phyloP scores from a whole-genome alignment of 2,113 vertebrate genomes.

The Hoplias malabaricus region DNA sequence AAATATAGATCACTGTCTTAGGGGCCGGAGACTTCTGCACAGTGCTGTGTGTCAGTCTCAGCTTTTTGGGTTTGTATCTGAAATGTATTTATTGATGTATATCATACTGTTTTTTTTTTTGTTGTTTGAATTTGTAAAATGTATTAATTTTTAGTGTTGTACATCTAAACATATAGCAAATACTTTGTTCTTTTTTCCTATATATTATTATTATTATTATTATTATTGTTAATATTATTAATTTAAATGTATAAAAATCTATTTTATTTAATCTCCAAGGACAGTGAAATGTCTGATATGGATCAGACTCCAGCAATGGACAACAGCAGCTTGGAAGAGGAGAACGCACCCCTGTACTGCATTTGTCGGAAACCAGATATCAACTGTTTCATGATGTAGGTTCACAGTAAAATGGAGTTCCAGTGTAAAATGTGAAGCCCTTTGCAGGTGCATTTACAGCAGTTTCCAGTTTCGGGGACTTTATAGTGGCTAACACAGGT shows the following conservation, averaged over 20 bases:
- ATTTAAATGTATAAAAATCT: too few species aligned
- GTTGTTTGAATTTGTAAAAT: too few species aligned
- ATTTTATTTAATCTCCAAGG: slow-evolving; percentile 58
- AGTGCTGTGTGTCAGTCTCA: too few species aligned
- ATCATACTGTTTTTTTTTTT: too few species aligned
- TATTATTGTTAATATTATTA: neutral
- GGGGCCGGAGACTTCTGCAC: too few species aligned
- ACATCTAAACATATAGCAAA: too few species aligned
- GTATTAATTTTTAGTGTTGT: too few species aligned
- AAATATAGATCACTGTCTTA: too few species aligned
- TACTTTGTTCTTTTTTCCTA: neutral
- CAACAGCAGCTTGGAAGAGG: slow-evolving; percentile 74
- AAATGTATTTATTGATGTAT: too few species aligned
- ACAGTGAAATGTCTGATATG: slow-evolving; percentile 80
- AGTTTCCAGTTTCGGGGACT: neutral
- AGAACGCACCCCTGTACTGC: slow-evolving; percentile 86
- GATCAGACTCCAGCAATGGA: slow-evolving; percentile 69
- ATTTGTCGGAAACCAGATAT: slow-evolving; percentile 88
- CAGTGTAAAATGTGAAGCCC: neutral
- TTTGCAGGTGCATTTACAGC: neutral
- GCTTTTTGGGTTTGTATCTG: too few species aligned
- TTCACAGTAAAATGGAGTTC: neutral
- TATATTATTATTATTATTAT: too few species aligned
- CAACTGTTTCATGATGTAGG: slow-evolving; percentile 94
- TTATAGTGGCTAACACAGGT: neutral